Evolutionary conservation across 2,113 vertebrate species (phyloP).

Genomic region (Maccullochella peelii): DNA sequence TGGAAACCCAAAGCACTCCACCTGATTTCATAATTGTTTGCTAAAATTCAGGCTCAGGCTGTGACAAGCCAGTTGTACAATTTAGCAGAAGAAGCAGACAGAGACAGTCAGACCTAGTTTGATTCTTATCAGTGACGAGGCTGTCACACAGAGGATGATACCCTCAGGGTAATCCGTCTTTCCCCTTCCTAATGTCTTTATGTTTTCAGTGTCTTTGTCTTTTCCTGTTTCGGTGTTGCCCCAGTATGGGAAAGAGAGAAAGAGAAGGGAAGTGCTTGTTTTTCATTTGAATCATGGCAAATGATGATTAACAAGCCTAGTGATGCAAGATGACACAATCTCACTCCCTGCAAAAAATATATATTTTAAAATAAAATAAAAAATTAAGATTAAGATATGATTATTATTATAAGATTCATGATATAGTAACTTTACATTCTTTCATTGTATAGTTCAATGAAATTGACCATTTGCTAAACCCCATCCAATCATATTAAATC

Average conservation of each 20-base stretch:
- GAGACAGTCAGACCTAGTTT: neutral
- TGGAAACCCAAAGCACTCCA: neutral
- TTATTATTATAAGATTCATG: no score
- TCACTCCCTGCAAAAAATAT: neutral
- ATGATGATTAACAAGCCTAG: neutral
- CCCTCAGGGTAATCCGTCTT: constrained; percentile 4
- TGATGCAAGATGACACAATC: neutral
- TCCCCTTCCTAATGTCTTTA: neutral
- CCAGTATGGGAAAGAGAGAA: no score
- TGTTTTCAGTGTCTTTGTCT: neutral
- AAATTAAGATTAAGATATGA: no score
- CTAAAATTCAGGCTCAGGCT: neutral
- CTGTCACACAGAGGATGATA: neutral
- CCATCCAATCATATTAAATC: no score
- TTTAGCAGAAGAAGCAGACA: neutral
- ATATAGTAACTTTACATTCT: no score
- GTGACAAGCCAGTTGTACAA: neutral
- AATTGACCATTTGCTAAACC: no score
- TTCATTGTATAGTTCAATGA: no score
- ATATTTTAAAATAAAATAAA: neutral
- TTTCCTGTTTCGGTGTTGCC: constrained; percentile 2
- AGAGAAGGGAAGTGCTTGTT: neutral
- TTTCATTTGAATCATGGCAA: neutral
- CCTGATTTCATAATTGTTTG: neutral
- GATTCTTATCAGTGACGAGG: constrained; percentile 31